phyloP scores from a whole-genome alignment of 2,113 vertebrate species.

The Arvicanthis niloticus region DNA sequence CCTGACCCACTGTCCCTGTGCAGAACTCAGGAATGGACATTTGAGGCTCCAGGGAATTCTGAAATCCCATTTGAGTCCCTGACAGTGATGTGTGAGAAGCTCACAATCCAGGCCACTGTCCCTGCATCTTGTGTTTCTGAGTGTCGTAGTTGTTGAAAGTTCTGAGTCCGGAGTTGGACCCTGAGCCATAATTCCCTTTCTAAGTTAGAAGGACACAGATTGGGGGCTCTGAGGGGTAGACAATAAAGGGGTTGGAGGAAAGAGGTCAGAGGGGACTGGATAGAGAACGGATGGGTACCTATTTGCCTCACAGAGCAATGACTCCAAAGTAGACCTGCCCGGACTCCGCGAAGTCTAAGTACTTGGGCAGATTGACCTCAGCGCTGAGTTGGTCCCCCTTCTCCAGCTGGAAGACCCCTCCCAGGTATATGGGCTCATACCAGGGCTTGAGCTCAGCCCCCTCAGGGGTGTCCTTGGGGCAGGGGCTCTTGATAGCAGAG shows the following conservation, averaged over 20 bases:
- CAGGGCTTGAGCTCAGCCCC: constrained; percentile 62
- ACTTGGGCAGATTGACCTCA: constrained; percentile 30
- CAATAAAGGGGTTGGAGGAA: background rate
- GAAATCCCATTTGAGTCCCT: constrained; percentile 17
- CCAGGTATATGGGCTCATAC: constrained; percentile 84
- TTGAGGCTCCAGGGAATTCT: background rate
- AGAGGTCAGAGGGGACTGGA: background rate
- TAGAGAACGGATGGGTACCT: no score
- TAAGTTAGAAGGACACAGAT: constrained; percentile 4
- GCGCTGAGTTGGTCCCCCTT: constrained; percentile 78
- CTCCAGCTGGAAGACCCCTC: constrained; percentile 82
- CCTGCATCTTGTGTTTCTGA: background rate
- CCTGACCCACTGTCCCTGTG: background rate
- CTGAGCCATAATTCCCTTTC: constrained; percentile 24
- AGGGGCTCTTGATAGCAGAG: constrained; percentile 82
- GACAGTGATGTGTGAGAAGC: background rate
- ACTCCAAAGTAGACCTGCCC: constrained; percentile 85
- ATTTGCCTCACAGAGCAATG: constrained; percentile 76
- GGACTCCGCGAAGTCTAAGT: constrained; percentile 25
- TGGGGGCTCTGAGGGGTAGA: background rate
- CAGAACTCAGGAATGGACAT: background rate
- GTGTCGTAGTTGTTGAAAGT: background rate
- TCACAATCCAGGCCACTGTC: background rate
- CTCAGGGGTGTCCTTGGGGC: constrained; percentile 53
- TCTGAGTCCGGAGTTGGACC: background rate